A percentile compares a stretch with the other conserved stretches of the same genome.
Conservation (phyloP, 1,140 invertebrate species). For the Aphaenogaster rudis region DNA sequence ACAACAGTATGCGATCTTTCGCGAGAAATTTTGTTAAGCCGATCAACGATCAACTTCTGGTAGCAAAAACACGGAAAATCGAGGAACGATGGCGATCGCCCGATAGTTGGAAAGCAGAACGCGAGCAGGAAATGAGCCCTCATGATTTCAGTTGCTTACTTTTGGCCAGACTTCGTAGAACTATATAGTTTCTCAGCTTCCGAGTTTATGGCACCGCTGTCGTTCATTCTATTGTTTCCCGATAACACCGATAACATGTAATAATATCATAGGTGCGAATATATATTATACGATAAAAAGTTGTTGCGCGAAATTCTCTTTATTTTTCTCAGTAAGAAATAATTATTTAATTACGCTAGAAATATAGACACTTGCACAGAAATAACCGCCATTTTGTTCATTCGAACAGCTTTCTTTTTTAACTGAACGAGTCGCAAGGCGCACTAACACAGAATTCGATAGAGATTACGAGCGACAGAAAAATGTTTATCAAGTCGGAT, state of each 20-base stretch:
- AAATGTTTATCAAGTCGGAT: slow-evolving; percentile 40
- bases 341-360: neutral
- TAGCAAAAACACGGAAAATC: slow-evolving; percentile 24
- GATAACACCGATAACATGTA: slow-evolving; percentile 26
- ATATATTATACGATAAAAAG: neutral
- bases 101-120: slow-evolving; percentile 44
- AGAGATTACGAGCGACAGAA: neutral
- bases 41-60: neutral
- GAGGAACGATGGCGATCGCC: slow-evolving; percentile 6
- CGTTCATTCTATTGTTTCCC: slow-evolving; percentile 62
- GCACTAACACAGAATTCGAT: neutral
- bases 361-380: neutral
- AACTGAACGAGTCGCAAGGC: neutral
- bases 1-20: neutral
- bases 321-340: neutral
- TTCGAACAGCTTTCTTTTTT: neutral
- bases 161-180: slow-evolving; percentile 73
- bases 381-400: neutral
- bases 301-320: neutral
- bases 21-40: neutral
- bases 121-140: slow-evolving; percentile 60
- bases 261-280: slow-evolving; percentile 15
- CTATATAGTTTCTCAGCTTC: slow-evolving; percentile 59
- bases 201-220: slow-evolving; percentile 63
- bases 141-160: slow-evolving; percentile 69